A percentile compares a stretch with the other conserved stretches of the same genome.
phyloP scores from a whole-genome alignment of 2,888 invertebrate genomes.

The Apantesis nais region DNA sequence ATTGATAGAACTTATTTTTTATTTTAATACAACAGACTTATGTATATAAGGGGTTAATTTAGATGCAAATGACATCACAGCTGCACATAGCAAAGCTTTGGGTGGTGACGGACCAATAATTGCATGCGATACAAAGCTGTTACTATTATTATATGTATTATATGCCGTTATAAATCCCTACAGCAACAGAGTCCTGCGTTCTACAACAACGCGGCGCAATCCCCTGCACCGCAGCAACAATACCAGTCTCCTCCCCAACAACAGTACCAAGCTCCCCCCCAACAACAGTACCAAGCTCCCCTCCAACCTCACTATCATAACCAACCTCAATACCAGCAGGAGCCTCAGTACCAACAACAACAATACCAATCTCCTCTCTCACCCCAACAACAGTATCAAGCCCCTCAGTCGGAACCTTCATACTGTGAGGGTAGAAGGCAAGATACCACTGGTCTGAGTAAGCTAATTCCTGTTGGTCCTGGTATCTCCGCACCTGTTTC shows the following conservation, averaged over 20 bases:
- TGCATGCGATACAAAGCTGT: conserved; percentile 58
- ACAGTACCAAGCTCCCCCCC: conserved; percentile 51
- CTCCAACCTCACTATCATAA: conserved; percentile 52
- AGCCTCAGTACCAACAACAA: conserved; percentile 59
- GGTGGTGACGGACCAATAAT: conserved; percentile 58
- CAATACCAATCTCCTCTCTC: conserved; percentile 77
- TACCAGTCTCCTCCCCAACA: conserved; percentile 55
- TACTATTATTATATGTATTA: conserved; percentile 46
- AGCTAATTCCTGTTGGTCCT: conserved; percentile 78
- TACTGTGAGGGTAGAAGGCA: conserved; percentile 74
- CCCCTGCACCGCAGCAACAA: conserved; percentile 54
- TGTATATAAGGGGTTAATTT: conserved; percentile 56
- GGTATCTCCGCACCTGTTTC: conserved; percentile 60
- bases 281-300: conserved; percentile 48
- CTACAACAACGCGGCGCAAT: conserved; percentile 81
- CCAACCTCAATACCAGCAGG: conserved; percentile 46
- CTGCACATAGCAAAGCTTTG: conserved; percentile 74
- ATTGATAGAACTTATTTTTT: conserved; percentile 13
- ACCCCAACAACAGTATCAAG: conserved; percentile 56
- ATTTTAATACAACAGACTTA: conserved; percentile 9
- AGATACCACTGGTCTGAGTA: conserved; percentile 75
- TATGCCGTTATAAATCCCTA: conserved; percentile 65
- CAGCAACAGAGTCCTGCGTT: conserved; percentile 77
- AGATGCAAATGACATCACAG: conserved; percentile 59
- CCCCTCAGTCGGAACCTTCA: conserved; percentile 61